phyloP scores from a whole-genome alignment of 2,888 invertebrate species.

The Schrankia costaestrigalis region DNA sequence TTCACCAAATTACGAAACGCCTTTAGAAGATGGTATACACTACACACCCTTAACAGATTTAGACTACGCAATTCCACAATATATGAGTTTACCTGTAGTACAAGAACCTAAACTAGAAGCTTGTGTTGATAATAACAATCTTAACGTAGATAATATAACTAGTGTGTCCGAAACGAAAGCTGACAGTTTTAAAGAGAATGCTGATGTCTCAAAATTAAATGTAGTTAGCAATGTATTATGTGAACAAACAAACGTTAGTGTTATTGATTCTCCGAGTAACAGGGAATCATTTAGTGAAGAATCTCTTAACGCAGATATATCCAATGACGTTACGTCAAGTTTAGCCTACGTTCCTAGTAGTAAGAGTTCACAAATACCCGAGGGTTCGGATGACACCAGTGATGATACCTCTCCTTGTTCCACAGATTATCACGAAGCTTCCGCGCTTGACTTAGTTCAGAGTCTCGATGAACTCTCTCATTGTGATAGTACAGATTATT shows the following conservation, averaged over 20 bases:
- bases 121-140: slow-evolving; percentile 31
- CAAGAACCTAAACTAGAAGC: slow-evolving; percentile 52
- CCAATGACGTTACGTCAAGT: slow-evolving; percentile 72
- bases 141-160: slow-evolving; percentile 26
- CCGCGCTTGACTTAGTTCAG: slow-evolving; percentile 66
- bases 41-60: slow-evolving; percentile 71
- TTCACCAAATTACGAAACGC: slow-evolving; percentile 57
- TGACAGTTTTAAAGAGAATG: slow-evolving; percentile 33
- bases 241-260: slow-evolving; percentile 50
- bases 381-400: slow-evolving; percentile 63
- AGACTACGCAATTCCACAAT: slow-evolving; percentile 70
- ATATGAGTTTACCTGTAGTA: slow-evolving; percentile 63
- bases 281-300: slow-evolving; percentile 68
- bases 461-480: slow-evolving; percentile 68
- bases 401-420: slow-evolving; percentile 73
- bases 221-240: slow-evolving; percentile 40
- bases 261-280: slow-evolving; percentile 38
- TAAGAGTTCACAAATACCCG: slow-evolving; percentile 63
- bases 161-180: slow-evolving; percentile 29
- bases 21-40: slow-evolving; percentile 51
- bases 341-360: slow-evolving; percentile 72
- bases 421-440: slow-evolving; percentile 75
- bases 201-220: slow-evolving; percentile 25
- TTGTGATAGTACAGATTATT: slow-evolving; percentile 69
- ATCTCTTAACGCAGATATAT: slow-evolving; percentile 69